A percentile compares a stretch with the other conserved stretches of the same genome.
Conservation (phyloP, 2,797 vertebrate species). For the Telmatherina bonti region DNA sequence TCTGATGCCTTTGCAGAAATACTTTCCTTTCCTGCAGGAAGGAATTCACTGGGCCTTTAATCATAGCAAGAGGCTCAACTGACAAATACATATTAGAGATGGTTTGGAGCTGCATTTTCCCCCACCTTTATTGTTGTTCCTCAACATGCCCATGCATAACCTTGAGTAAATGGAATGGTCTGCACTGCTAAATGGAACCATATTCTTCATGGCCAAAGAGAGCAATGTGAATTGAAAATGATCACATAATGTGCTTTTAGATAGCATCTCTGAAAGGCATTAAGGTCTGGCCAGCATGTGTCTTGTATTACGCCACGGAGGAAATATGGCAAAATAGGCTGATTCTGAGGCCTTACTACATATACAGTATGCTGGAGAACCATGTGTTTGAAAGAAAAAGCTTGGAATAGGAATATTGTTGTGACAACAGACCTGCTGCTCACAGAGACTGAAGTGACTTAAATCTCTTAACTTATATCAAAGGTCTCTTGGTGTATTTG, state of each 20-base stretch:
- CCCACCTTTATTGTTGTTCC: conserved; percentile 77
- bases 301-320: conserved; percentile 65
- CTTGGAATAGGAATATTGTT: conserved; percentile 61
- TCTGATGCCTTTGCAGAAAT: conserved; percentile 86
- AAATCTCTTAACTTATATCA: conserved; percentile 56
- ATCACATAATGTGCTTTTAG: conserved; percentile 80
- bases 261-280: conserved; percentile 81
- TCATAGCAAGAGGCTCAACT: conserved; percentile 78
- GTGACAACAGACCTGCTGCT: conserved; percentile 67
- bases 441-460: conserved; percentile 54
- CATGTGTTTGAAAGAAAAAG: conserved; percentile 45
- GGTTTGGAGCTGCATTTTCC: conserved; percentile 72
- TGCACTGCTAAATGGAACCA: conserved; percentile 77
- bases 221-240: conserved; percentile 74
- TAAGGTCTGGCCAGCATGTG: conserved; percentile 74
- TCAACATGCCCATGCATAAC: conserved; percentile 78
- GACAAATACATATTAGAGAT: conserved; percentile 83
- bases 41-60: conserved; percentile 80
- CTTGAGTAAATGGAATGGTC: conserved; percentile 77
- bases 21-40: conserved; percentile 79
- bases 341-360: conserved; percentile 55
- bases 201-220: conserved; percentile 77
- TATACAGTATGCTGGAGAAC: conserved; percentile 32
- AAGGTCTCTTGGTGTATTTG: conserved; percentile 28
- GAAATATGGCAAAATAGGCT: conserved; percentile 65